Evolutionary conservation across 2,888 invertebrate species (phyloP).

Genomic region (Protophormia terraenovae): DNA sequence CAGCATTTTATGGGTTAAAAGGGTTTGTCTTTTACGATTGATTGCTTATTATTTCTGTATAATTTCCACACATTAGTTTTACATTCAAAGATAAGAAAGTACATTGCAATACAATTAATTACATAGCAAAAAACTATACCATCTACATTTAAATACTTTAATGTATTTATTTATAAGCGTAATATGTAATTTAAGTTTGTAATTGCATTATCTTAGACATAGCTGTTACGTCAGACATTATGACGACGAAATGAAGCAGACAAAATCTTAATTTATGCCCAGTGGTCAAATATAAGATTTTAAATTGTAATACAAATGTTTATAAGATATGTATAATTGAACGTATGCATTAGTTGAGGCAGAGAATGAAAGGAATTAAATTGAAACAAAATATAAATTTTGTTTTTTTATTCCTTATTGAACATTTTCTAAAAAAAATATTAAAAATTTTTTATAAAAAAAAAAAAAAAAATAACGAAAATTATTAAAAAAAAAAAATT

Average conservation of each 20-base stretch:
- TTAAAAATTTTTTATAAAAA: no score
- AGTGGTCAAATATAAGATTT: constrained; percentile 44
- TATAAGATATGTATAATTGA: constrained; percentile 15
- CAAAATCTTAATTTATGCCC: constrained; percentile 28
- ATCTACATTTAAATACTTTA: constrained; percentile 9
- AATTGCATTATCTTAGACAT: background rate
- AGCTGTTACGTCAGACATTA: constrained; percentile 46
- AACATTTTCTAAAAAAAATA: no score
- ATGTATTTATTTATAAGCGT: background rate
- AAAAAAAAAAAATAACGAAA: no score
- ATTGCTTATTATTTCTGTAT: background rate
- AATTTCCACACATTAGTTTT: background rate
- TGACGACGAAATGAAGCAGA: constrained; percentile 19
- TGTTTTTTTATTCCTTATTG: no score
- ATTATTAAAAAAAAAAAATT: no score
- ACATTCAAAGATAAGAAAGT: background rate
- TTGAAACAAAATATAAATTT: background rate
- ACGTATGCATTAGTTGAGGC: background rate
- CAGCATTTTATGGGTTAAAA: background rate
- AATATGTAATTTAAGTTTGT: background rate
- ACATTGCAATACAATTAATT: background rate
- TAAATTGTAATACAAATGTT: constrained; percentile 19
- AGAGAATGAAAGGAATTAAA: background rate
- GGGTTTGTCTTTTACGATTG: background rate
- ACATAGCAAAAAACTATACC: constrained; percentile 17